phyloP scores from a whole-genome alignment of 2,888 invertebrate genomes.

The Cacoxenus indagator region DNA sequence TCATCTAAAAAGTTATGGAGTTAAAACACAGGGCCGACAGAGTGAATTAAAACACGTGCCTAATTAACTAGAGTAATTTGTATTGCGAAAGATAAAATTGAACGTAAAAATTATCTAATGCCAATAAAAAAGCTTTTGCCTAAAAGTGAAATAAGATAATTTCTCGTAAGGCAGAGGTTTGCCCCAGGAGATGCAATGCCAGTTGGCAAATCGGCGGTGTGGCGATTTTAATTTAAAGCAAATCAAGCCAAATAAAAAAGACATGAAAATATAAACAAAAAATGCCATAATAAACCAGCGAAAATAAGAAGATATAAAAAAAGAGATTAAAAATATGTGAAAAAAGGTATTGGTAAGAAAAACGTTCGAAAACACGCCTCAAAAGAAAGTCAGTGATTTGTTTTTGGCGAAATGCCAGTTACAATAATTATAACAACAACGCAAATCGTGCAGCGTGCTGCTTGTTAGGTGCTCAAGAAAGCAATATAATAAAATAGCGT shows the following conservation, averaged over 20 bases:
- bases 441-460: background rate
- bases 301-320: constrained; percentile 34
- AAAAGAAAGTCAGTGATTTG: constrained; percentile 35
- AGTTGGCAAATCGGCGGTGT: constrained; percentile 16
- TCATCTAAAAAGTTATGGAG: background rate
- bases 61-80: background rate
- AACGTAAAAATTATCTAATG: constrained; percentile 47
- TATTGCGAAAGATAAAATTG: background rate
- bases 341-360: constrained; percentile 32
- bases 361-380: constrained; percentile 34
- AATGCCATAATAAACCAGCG: constrained; percentile 18
- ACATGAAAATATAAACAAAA: background rate
- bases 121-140: constrained; percentile 25
- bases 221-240: constrained; percentile 9
- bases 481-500: background rate
- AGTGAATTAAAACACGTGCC: too few relatives aligned
- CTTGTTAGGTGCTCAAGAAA: background rate
- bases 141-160: background rate
- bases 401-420: background rate
- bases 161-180: background rate
- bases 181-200: background rate
- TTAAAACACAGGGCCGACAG: too few relatives aligned
- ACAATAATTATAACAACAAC: background rate
- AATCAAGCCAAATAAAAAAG: background rate
- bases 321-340: constrained; percentile 35